Evolutionary conservation across 2,797 vertebrate genomes (phyloP).

Genomic region (Rhinatrema bivittatum): DNA sequence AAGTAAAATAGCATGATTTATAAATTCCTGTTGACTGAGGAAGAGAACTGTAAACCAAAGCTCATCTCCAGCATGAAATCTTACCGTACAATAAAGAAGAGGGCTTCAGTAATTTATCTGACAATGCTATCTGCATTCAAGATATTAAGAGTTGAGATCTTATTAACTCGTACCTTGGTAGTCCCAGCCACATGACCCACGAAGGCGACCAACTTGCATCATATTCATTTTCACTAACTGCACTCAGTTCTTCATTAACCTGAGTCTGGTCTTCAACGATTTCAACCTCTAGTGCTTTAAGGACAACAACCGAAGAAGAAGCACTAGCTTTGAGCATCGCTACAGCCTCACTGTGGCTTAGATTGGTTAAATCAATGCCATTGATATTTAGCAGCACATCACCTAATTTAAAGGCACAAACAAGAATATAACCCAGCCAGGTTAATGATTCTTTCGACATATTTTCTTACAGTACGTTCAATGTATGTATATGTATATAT

Average conservation of each 20-base stretch:
- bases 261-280: conserved; percentile 72
- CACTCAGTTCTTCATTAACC: conserved; percentile 63
- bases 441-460: no score
- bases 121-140: no score
- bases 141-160: no score
- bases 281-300: conserved; percentile 87
- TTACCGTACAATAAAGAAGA: no score
- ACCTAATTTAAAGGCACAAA: conserved; percentile 47
- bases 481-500: no score
- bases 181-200: conserved; percentile 96
- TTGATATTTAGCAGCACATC: conserved; percentile 93
- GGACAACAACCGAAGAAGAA: conserved; percentile 74
- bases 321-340: conserved; percentile 93
- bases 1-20: no score
- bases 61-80: no score
- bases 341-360: conserved; percentile 93
- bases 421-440: not conserved
- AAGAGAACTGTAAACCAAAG: no score
- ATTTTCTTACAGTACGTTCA: no score
- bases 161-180: conserved; percentile 74
- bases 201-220: conserved; percentile 96
- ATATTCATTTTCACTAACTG: conserved; percentile 83
- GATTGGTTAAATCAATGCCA: conserved; percentile 84
- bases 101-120: no score
- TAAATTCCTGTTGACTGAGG: no score